phyloP scores from a whole-genome alignment of 2,888 invertebrate genomes.

The Oscheius onirici region DNA sequence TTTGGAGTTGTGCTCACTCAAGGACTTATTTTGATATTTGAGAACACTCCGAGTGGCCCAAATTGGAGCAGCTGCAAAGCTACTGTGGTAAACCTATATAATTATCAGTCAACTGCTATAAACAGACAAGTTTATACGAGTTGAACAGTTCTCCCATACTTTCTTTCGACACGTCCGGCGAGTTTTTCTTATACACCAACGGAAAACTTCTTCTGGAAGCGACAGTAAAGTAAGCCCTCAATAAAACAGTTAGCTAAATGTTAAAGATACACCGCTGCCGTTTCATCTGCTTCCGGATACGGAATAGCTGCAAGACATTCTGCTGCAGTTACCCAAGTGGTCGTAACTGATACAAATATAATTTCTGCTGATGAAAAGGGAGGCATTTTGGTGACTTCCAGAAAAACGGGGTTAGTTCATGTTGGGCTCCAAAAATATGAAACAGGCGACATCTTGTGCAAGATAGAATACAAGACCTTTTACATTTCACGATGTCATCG shows the following conservation, averaged over 20 bases:
- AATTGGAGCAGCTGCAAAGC: slow-evolving; percentile 21
- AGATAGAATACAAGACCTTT: neutral
- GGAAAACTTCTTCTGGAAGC: slow-evolving; percentile 27
- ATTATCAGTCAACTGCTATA: neutral
- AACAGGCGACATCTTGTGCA: slow-evolving; percentile 15
- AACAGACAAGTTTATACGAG: slow-evolving; percentile 26
- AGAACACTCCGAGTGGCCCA: slow-evolving; percentile 3
- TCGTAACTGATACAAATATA: slow-evolving; percentile 28
- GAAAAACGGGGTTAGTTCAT: slow-evolving; percentile 35
- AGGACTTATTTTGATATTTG: neutral
- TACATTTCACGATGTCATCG: neutral
- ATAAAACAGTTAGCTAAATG: neutral
- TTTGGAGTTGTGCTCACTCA: slow-evolving; percentile 19
- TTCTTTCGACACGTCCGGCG: slow-evolving; percentile 40
- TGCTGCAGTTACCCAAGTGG: slow-evolving; percentile 23
- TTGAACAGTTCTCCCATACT: slow-evolving; percentile 32
- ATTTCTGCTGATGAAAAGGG: slow-evolving; percentile 39
- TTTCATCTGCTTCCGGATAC: neutral
- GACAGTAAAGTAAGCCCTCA: slow-evolving; percentile 9
- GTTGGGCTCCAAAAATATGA: neutral
- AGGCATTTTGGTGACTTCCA: slow-evolving; percentile 38
- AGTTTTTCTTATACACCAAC: slow-evolving; percentile 39
- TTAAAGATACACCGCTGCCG: slow-evolving; percentile 8
- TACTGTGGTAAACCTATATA: slow-evolving; percentile 22
- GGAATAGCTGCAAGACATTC: slow-evolving; percentile 35